Base-by-base conservation (phyloP, 2,888 invertebrate species). In the Plagiodera versicolora region DNA sequence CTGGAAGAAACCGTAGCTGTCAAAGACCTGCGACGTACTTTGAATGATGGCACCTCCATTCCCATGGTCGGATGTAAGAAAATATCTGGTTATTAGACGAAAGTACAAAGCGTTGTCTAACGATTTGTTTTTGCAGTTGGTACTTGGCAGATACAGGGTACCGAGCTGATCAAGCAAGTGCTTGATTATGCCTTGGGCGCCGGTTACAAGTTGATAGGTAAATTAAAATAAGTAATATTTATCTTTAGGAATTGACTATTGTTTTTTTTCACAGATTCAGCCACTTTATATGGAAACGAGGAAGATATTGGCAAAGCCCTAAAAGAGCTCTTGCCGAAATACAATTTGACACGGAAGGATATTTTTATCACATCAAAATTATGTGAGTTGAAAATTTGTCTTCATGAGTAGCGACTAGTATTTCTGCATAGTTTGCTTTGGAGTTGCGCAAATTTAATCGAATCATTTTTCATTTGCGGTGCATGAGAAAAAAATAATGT, bases 341-440 rank as follows among this genome's bases (percentile, higher is more conserved):
- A 89, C 76, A 84, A 84, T 35, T 79, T 93, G 14, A 82, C 81
- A 17, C 81, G 93, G 58, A 82, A 87, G 65, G 91, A 94, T 74
- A 84, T 94, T 57, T 92, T 91, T 74, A 84, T 94, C 16, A 92
- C 92, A 2, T 89, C 90, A 18, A 94, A 93, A 82, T 79, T 93
- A 64, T 83, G 92, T 91, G 83, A 81, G 79, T 24, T n/a, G n/a
- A n/a, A n/a, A n/a, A n/a, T n/a, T n/a, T n/a, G n/a, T n/a, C n/a
- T n/a, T n/a, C n/a, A n/a, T n/a, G n/a, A n/a, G n/a, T n/a, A n/a
- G n/a, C n/a, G n/a, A n/a, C n/a, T n/a, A n/a, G n/a, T n/a, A n/a
- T n/a, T n/a, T n/a, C n/a, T n/a, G n/a, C n/a, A n/a, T n/a, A n/a
- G n/a, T n/a, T n/a, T n/a, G n/a, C n/a, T n/a, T n/a, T n/a, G n/a